Conservation (phyloP, 2,797 vertebrate genomes). For the Gymnothorax javanicus region DNA sequence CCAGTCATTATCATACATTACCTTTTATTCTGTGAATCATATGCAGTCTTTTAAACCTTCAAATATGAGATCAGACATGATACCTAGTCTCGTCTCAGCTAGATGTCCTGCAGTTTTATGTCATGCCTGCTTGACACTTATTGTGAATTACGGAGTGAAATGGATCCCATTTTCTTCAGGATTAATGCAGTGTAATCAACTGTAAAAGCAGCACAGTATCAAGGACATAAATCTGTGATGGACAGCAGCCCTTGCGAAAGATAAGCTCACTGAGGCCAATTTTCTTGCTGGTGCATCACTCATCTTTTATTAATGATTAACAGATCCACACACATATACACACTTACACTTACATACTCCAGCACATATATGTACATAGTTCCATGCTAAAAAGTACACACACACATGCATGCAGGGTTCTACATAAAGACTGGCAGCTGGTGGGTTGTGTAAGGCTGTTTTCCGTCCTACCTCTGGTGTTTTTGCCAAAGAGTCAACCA, state of each 20-base stretch:
- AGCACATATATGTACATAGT: too few relatives aligned
- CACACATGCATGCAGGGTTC: conserved; percentile 5
- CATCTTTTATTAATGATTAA: neutral
- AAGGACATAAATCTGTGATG: neutral
- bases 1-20: neutral
- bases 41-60: neutral
- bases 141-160: neutral
- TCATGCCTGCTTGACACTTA: neutral
- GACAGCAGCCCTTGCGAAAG: neutral
- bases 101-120: neutral
- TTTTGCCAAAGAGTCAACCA: too few relatives aligned
- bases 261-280: conserved; percentile 11
- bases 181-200: neutral
- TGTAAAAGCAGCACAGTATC: neutral
- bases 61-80: neutral
- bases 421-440: too few relatives aligned
- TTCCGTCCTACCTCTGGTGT: too few relatives aligned
- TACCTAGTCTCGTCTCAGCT: neutral
- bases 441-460: too few relatives aligned
- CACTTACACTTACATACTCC: neutral
- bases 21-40: neutral
- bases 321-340: neutral
- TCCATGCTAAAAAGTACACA: neutral
- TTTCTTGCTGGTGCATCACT: neutral
- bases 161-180: neutral